Conservation (phyloP, 1,140 invertebrate genomes). For the Lysiphlebus fabarum region DNA sequence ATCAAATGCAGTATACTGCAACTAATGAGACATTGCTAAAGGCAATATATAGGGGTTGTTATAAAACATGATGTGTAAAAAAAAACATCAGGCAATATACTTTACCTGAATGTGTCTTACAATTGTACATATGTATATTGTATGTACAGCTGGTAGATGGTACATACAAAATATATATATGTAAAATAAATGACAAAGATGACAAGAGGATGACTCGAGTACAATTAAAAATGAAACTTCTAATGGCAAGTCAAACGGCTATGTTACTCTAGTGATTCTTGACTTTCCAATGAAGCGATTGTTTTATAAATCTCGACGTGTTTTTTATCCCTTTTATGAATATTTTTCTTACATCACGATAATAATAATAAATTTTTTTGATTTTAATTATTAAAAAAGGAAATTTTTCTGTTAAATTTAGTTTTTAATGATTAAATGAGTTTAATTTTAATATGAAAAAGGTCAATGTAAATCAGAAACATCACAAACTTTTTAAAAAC, state of each 20-base stretch:
- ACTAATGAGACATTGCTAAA: conserved; percentile 59
- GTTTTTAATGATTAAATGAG: no score
- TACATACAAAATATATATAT: neutral
- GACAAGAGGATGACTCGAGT: conserved; percentile 44
- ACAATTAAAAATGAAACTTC: conserved; percentile 58
- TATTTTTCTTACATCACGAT: no score
- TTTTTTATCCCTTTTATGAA: conserved; percentile 38
- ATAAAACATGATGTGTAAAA: conserved; percentile 24
- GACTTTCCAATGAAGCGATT: conserved; percentile 58
- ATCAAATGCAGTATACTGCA: conserved; percentile 51
- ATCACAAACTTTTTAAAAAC: no score
- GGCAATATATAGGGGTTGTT: conserved; percentile 41
- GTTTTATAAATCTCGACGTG: conserved; percentile 52
- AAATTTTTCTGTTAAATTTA: no score
- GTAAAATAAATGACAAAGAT: conserved; percentile 28
- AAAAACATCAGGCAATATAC: conserved; percentile 48
- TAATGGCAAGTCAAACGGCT: conserved; percentile 58
- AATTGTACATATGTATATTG: conserved; percentile 16
- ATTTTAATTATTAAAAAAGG: no score
- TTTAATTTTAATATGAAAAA: no score
- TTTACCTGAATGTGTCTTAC: conserved; percentile 43
- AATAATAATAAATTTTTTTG: no score
- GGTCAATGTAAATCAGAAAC: no score
- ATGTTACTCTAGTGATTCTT: conserved; percentile 55
- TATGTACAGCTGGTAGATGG: conserved; percentile 22